These are phyloP conservation scores for Drosophila kuntzei DNA, from an alignment of 2,888 invertebrate species.

Conservation along the genomic window DNA sequence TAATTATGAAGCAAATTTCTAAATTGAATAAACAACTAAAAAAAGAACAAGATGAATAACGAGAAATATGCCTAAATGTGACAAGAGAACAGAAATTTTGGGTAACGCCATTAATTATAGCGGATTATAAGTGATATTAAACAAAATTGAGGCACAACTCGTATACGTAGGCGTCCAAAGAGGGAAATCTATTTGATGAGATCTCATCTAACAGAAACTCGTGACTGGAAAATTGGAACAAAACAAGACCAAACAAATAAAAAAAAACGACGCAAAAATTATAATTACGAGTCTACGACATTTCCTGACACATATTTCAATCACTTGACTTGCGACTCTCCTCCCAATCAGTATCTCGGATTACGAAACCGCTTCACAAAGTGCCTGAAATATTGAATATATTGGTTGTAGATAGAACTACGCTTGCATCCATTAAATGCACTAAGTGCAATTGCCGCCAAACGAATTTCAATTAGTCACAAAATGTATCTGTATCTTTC, in stretches of 20 bases:
- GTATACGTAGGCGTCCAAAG: conserved; percentile 57
- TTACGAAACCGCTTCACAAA: conserved; percentile 53
- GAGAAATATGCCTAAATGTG: conserved; percentile 57
- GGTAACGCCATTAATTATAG: conserved; percentile 60
- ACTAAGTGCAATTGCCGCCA: conserved; percentile 60
- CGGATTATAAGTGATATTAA: conserved; percentile 59
- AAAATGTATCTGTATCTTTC: conserved; percentile 26
- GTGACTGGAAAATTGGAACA: conserved; percentile 31
- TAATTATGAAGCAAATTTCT: conserved; percentile 70
- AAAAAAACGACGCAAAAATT: conserved; percentile 18
- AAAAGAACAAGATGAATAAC: conserved; percentile 49
- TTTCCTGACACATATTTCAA: conserved; percentile 48
- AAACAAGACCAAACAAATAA: conserved; percentile 29
- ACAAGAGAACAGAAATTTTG: conserved; percentile 50
- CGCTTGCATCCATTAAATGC: conserved; percentile 46
- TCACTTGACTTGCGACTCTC: conserved; percentile 32
- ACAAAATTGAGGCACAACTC: conserved; percentile 21
- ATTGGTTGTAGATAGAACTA: conserved; percentile 15
- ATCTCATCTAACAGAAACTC: conserved; percentile 13
- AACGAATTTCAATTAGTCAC: conserved; percentile 58
- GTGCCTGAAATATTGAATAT: conserved; percentile 36
- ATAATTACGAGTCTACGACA: conserved; percentile 58
- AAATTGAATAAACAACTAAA: conserved; percentile 38
- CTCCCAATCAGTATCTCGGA: conserved; percentile 46
- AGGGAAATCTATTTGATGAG: conserved; percentile 37